These are phyloP conservation scores for Pontoporia blainvillei DNA, from an alignment of 2,113 vertebrate genomes.

Conservation along the genomic window DNA sequence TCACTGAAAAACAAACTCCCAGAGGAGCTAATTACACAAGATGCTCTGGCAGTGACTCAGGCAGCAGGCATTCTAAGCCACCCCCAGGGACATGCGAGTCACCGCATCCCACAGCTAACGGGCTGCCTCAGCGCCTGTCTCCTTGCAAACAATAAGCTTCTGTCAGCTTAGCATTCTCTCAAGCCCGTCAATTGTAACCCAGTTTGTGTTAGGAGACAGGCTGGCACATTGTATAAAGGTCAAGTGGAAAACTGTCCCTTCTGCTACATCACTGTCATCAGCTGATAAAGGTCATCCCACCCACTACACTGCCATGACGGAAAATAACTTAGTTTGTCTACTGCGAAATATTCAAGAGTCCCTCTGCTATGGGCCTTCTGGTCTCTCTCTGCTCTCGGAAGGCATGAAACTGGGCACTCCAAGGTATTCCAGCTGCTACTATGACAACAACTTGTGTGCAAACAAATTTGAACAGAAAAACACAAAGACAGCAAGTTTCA, in stretches of 20 bases:
- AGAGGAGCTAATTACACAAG: conserved; percentile 37
- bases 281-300: conserved; percentile 79
- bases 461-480: neutral
- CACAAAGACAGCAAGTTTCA: neutral
- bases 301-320: conserved; percentile 42
- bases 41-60: neutral
- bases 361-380: neutral
- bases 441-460: neutral
- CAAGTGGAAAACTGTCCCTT: conserved; percentile 82
- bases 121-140: conserved; percentile 14
- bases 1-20: conserved; percentile 23
- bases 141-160: conserved; percentile 70
- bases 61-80: neutral
- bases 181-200: conserved; percentile 73
- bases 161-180: conserved; percentile 64
- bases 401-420: neutral
- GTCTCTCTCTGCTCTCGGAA: neutral
- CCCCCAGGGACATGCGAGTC: conserved; percentile 31
- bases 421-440: neutral
- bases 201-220: conserved; percentile 65
- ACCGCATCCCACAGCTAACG: neutral
- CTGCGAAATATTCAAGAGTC: neutral
- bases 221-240: conserved; percentile 78
- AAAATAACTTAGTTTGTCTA: conserved; percentile 62
- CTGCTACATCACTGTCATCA: conserved; percentile 70